Evolutionary conservation across 2,113 vertebrate genomes (phyloP).

Genomic region (Cyprinodon brontotheroides): DNA sequence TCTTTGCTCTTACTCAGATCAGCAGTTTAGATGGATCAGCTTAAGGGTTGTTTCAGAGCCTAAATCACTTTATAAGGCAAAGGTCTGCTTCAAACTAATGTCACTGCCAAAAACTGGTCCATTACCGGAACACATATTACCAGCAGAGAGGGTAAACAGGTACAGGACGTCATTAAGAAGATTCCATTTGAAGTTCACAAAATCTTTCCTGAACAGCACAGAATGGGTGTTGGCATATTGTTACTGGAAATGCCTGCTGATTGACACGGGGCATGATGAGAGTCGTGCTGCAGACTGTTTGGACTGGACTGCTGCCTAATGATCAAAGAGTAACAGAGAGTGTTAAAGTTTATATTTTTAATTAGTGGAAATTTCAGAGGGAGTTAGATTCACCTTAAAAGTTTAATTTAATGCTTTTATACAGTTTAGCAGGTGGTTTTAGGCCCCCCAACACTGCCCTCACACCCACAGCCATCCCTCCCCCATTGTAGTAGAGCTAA

Average conservation of each 20-base stretch:
- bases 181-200: constrained; percentile 70
- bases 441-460: neutral
- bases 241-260: constrained; percentile 78
- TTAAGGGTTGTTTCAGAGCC: neutral
- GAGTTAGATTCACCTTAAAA: neutral
- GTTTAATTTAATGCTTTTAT: neutral
- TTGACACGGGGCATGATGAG: constrained; percentile 69
- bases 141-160: constrained; percentile 18
- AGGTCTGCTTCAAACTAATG: neutral
- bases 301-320: constrained; percentile 53
- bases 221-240: constrained; percentile 59
- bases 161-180: constrained; percentile 74
- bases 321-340: constrained; percentile 15
- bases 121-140: constrained; percentile 34
- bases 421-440: constrained; percentile 12
- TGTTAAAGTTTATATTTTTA: neutral
- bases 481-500: constrained; percentile 45
- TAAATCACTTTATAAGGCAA: neutral
- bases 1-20: neutral
- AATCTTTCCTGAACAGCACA: constrained; percentile 71
- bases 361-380: neutral
- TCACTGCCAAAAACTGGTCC: constrained; percentile 5
- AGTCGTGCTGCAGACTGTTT: constrained; percentile 62
- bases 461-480: neutral
- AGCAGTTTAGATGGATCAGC: neutral